Evolutionary conservation across 2,113 vertebrate species (phyloP), one percentile per base, ranked within the genome.

Genomic region (Festucalex cinctus): DNA sequence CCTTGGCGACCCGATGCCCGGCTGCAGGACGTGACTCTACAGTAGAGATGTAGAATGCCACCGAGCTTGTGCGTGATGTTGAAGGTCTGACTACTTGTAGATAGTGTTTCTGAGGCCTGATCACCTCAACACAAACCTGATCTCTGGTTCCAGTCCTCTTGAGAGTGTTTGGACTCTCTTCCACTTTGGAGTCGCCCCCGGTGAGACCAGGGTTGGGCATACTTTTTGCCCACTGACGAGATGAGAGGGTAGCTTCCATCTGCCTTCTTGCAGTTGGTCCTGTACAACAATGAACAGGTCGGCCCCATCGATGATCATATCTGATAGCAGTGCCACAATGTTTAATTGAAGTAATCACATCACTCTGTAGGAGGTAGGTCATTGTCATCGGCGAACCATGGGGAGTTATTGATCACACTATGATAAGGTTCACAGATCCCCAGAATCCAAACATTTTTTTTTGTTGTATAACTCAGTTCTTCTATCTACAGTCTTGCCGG

Each of bases 401-500:
- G 24, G 69, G 71, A 73, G 74, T 91, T 89, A 93, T 90, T 93
- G 88, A 93, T 89, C 81, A 77, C 73, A 65, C 80, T 86, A 65
- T 77, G 80, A 57, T 66, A 53, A 79, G 79, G 63, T 79, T 86
- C 81, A 82, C 83, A 86, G 91, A 89, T 91, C 84, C 87, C 90
- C 93, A 86, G 88, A 91, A 92, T 89, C 93, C 89, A 94, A 96
- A 94, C 93, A 94, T 93, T 91, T 93, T 93, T 90, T 24, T 24
- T 22, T 61, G 20, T 13, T 49, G 10, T 46, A 35, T 28, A 90
- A 93, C 91, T 87, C 92, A 90, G 78, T 92, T 93, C 17, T 92
- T 91, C 91, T 92, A 94, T 93, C 92, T 93, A 90, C 91, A 93
- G 94, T 96, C 91, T 88, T 91, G 92, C 94, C 94, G 37, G 76